These are phyloP conservation scores for Formica selysi DNA, from an alignment of 1,140 invertebrate species.

Conservation along the genomic window DNA sequence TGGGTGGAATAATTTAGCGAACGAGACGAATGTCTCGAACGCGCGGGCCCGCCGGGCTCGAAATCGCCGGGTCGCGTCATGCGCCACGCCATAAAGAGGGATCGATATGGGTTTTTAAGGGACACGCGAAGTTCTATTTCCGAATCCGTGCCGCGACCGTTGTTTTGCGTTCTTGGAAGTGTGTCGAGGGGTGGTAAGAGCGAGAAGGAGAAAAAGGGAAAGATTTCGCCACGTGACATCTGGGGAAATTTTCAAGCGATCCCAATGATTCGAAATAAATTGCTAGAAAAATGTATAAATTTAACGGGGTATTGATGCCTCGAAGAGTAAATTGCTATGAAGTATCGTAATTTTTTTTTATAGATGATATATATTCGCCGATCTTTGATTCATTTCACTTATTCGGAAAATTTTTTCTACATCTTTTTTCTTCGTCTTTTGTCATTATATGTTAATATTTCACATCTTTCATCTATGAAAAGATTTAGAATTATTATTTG, in stretches of 20 bases:
- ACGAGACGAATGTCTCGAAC: conserved; percentile 68
- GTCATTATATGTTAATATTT: background rate
- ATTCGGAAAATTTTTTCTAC: background rate
- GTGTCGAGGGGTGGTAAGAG: background rate
- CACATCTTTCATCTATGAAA: background rate
- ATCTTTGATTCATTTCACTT: background rate
- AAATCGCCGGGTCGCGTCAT: conserved; percentile 60
- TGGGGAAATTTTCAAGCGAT: conserved; percentile 48
- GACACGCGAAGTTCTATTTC: conserved; percentile 72
- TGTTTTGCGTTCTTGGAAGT: conserved; percentile 61
- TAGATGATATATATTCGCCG: background rate
- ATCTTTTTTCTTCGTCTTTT: too few relatives aligned
- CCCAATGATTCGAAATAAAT: conserved; percentile 60
- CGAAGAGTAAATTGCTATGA: background rate
- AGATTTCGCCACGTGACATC: background rate
- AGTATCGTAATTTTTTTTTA: background rate
- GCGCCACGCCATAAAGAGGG: conserved; percentile 37
- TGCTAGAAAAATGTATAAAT: background rate
- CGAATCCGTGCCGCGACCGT: conserved; percentile 63
- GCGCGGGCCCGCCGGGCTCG: conserved; percentile 62
- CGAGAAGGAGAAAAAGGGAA: background rate
- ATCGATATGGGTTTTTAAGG: conserved; percentile 74
- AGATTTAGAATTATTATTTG: conserved; percentile 47
- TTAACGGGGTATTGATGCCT: background rate
- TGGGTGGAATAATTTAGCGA: conserved; percentile 73